These are phyloP conservation scores for Gadus macrocephalus DNA, from an alignment of 2,113 vertebrate genomes.

Conservation along the genomic window DNA sequence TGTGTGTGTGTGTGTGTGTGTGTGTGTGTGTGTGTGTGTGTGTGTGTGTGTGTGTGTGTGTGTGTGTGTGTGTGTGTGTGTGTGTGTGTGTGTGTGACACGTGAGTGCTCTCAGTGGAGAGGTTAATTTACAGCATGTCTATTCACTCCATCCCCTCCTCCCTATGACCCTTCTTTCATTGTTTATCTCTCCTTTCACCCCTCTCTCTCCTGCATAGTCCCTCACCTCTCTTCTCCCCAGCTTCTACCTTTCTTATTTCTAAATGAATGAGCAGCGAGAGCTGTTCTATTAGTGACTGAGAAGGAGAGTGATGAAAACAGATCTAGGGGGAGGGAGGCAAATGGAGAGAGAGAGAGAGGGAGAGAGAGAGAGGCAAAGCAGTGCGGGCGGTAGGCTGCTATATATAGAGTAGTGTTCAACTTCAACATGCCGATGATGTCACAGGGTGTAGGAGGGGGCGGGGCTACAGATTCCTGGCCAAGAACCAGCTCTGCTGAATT, in stretches of 20 bases:
- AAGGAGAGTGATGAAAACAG: no score
- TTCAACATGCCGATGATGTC: slow-evolving; percentile 74
- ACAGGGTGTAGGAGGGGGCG: slow-evolving; percentile 46
- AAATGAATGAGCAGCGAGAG: no score
- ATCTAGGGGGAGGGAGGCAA: no score
- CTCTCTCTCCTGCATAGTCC: background rate
- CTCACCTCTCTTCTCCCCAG: slow-evolving; percentile 13
- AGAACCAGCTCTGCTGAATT: no score
- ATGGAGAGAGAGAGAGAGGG: slow-evolving; percentile 23
- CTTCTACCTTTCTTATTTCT: slow-evolving; percentile 9
- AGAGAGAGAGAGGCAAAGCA: slow-evolving; percentile 41
- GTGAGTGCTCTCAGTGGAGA: slow-evolving; percentile 52
- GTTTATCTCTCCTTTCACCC: slow-evolving; percentile 36
- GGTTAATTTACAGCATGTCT: slow-evolving; percentile 56
- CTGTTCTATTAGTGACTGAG: no score
- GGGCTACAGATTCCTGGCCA: no score
- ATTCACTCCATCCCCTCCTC: slow-evolving; percentile 47
- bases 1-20: slow-evolving; percentile 18
- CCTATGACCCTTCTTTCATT: slow-evolving; percentile 43
- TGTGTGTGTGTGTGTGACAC: slow-evolving; percentile 28
- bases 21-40: slow-evolving; percentile 23
- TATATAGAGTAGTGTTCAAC: slow-evolving; percentile 72
- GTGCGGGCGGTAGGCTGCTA: slow-evolving; percentile 55
- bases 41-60: slow-evolving; percentile 43
- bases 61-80: slow-evolving; percentile 22